Evolutionary conservation across 2,113 vertebrate genomes (phyloP).

Genomic region (Globicephala melas): DNA sequence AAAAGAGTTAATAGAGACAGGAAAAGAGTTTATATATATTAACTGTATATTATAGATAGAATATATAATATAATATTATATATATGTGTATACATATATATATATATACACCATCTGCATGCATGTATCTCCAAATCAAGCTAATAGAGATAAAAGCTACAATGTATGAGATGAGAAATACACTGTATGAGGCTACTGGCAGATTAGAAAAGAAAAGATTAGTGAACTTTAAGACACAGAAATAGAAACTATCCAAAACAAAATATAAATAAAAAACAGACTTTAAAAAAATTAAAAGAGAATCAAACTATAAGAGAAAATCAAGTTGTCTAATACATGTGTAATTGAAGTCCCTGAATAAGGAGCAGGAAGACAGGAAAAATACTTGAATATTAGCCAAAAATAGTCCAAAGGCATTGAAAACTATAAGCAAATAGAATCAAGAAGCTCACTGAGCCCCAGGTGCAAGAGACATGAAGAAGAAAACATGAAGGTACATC

Average conservation of each 20-base stretch:
- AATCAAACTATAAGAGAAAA: background rate
- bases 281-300: background rate
- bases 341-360: background rate
- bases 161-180: background rate
- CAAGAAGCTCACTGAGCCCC: background rate
- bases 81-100: background rate
- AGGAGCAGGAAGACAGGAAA: background rate
- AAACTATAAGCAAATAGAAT: background rate
- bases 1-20: background rate
- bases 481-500: background rate
- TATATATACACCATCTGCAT: background rate
- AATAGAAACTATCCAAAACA: background rate
- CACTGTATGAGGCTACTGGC: background rate
- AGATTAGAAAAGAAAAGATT: background rate
- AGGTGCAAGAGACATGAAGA: background rate
- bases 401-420: background rate
- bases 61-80: background rate
- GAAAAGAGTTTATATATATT: background rate
- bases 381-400: background rate
- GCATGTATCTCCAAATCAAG: background rate
- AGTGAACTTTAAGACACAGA: background rate
- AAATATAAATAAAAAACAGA: background rate
- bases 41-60: background rate
- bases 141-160: background rate
- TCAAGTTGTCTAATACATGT: background rate